Percentiles rank a stretch among this genome's conserved stretches.
These are phyloP conservation scores for Orussus abietinus DNA, from an alignment of 1,140 invertebrate species.

Conservation along the genomic window DNA sequence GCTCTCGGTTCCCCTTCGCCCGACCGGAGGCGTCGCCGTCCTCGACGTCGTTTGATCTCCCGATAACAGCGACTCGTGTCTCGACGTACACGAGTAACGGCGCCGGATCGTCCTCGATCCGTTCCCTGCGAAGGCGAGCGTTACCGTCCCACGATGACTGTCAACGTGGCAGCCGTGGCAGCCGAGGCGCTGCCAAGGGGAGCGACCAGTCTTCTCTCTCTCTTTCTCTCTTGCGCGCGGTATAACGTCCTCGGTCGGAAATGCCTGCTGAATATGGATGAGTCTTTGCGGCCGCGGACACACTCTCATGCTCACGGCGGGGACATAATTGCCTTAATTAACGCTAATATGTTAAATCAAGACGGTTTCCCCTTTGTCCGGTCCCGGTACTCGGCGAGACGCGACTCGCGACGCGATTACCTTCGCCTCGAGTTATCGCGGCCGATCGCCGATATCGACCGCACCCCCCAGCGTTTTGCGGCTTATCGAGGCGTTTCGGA, in stretches of 20 bases:
- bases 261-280: conserved; percentile 51
- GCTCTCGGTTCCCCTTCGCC: too few species aligned
- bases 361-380: conserved; percentile 44
- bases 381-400: too few species aligned
- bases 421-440: too few species aligned
- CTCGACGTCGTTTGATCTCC: too few species aligned
- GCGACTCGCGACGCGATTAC: too few species aligned
- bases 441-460: too few species aligned
- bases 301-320: conserved; percentile 50
- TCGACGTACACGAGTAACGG: too few species aligned
- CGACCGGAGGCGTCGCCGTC: too few species aligned
- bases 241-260: conserved; percentile 35
- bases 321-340: conserved; percentile 55
- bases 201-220: conserved; percentile 3
- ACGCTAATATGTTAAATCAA: conserved; percentile 54
- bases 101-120: conserved; percentile 33
- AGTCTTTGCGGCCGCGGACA: conserved; percentile 41
- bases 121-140: conserved; percentile 27
- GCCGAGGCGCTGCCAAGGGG: conserved; percentile 8
- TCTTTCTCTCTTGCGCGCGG: conserved; percentile 1
- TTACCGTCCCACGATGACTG: conserved; percentile 42
- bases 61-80: too few species aligned
- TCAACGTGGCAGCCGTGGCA: too few species aligned
- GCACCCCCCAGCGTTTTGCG: too few species aligned
- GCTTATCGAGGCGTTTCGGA: too few species aligned